Base-by-base conservation (phyloP, 2,888 invertebrate species). In the Slavum lentiscoides region DNA sequence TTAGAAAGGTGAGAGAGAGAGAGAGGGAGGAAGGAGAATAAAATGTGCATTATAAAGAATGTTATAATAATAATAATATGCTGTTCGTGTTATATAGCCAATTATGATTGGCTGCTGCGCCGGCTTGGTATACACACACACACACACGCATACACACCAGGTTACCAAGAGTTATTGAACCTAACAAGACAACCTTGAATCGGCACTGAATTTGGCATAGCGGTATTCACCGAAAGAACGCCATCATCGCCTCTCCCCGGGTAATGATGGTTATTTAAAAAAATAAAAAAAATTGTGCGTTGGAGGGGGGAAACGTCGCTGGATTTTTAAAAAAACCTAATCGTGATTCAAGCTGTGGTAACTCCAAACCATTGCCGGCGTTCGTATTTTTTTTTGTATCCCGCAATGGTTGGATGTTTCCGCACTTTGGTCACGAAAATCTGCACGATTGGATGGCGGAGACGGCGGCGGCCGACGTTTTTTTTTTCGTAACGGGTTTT, bases 401-500 rank as follows among this genome's bases (percentile, higher is more conserved):
- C 80, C 70, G 80, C 80, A 72, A 80, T 80, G 80, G 80, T 80
- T 80, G 80, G 80, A 80, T 58, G 80, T 80, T 49, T 80, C 80
- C 80, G 72, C 80, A 80, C 8, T 80, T 80, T 72, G 80, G 39
- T 80, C 80, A 80, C 70, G 72, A 64, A 39, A 66, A 80, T 64
- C 80, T 72, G 2, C 80, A 9, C 64, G 8, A 37, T 13, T 23
- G 7, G 55, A 13, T n/a, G n/a, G n/a, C n/a, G 23, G 21, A 7
- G 30, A 53, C 53, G 15, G 37, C 62, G 11, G 53, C 15, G 37
- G n/a, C 53, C 7, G 43, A 49, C 37, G 0, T 13, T 13, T 19
- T 13, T 59, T 43, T 15, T 58, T 80, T 82, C 82, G 82, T 82
- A 82, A 77, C 74, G 83, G 77, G 82, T 69, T 83, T 61, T 83